These are phyloP conservation scores for Drosophila dunni DNA, from an alignment of 1,140 invertebrate genomes.

Conservation along the genomic window DNA sequence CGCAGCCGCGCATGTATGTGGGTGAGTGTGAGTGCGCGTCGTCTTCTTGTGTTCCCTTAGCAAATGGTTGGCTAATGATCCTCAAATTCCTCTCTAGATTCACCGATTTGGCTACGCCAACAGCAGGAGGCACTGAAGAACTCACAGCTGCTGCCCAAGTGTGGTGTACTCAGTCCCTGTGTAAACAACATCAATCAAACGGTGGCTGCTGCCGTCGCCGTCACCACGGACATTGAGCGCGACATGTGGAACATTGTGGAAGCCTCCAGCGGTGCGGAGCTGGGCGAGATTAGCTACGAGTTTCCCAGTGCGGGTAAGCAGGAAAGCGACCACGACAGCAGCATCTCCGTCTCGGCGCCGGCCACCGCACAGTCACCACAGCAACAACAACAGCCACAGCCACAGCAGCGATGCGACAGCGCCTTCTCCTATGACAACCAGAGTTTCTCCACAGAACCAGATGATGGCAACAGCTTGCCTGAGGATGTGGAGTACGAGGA, in stretches of 20 bases:
- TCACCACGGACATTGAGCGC: slow-evolving; percentile 78
- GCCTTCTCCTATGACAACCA: slow-evolving; percentile 79
- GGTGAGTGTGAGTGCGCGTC: slow-evolving; percentile 79
- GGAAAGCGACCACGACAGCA: slow-evolving; percentile 64
- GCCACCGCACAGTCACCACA: slow-evolving; percentile 21
- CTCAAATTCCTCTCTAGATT: slow-evolving; percentile 55
- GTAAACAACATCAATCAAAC: slow-evolving; percentile 84
- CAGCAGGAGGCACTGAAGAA: slow-evolving; percentile 80
- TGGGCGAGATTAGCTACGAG: slow-evolving; percentile 76
- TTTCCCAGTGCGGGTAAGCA: slow-evolving; percentile 60
- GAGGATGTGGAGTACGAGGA: slow-evolving; percentile 81
- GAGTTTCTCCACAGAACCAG: slow-evolving; percentile 66
- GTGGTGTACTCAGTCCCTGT: slow-evolving; percentile 73
- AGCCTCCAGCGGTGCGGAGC: slow-evolving; percentile 78
- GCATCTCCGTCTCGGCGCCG: slow-evolving; percentile 31
- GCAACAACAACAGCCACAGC: slow-evolving; percentile 10
- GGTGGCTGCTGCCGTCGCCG: slow-evolving; percentile 80
- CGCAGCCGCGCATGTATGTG: slow-evolving; percentile 83
- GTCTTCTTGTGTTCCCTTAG: slow-evolving; percentile 22
- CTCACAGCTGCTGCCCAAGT: slow-evolving; percentile 68
- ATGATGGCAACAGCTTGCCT: slow-evolving; percentile 56
- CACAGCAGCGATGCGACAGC: slow-evolving; percentile 46
- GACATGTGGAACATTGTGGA: slow-evolving; percentile 85
- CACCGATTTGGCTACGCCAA: slow-evolving; percentile 79
- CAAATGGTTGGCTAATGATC: slow-evolving; percentile 27